Evolutionary conservation across 2,888 invertebrate genomes (phyloP), one percentile per base, ranked within the genome.

Genomic region (Tenthredo amoena): DNA sequence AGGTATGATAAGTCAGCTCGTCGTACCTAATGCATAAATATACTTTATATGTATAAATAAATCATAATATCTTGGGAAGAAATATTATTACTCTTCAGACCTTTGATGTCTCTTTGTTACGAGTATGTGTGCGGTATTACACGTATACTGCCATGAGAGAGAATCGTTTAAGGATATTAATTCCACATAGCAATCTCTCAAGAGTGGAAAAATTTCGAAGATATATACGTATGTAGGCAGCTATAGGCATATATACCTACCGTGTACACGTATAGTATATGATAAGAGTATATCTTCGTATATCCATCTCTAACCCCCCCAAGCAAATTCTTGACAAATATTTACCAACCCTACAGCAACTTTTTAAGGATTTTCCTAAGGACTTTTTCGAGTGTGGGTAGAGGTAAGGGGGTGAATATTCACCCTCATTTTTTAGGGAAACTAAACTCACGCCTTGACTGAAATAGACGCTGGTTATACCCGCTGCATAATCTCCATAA

Each of bases 141-240:
- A 6, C 5, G 5, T n/a, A 18, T 55, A n/a, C 15, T 12, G 31
- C 26, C 68, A 34, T 6, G 9, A 0, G 68, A 40, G 71, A 72
- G 71, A 72, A 72, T 37, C 71, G 71, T 72, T 72, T 72, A 72
- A 72, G 71, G 71, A 72, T 72, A 72, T 72, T 72, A 72, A 72
- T 72, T 72, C n/a, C 21, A 18, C 71, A 37, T 7, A 47, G 47
- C 15, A 47, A 76, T 76, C 31, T 31, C 43, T 76, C 15, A 15
- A 9, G 43, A 47, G 76, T 47, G 76, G 47, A 26, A 26, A 76
- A 76, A 12, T 43, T 21, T 21, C 40, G 9, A 72, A n/a, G 72
- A 68, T 43, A 74, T 18, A 68, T 31, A 21, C 2, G 9, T 50
- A 50, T n/a, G 12, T 26, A 31, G 3, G 7, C 4, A 47, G 4